Evolutionary conservation across 2,888 invertebrate species (phyloP), one percentile per base, ranked within the genome.

Genomic region (Amiota minor): DNA sequence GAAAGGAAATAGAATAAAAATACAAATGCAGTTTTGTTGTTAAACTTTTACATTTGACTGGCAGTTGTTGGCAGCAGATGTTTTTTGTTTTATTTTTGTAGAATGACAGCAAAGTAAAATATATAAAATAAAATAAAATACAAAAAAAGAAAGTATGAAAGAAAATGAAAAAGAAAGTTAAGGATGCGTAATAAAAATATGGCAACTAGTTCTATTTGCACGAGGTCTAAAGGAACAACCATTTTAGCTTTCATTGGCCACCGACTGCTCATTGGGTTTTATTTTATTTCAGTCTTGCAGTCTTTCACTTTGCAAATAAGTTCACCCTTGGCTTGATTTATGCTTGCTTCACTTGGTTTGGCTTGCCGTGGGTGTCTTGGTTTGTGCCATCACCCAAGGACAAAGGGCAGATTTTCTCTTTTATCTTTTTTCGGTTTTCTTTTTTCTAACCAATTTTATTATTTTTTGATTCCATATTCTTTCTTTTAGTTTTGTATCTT

Each of bases 271-370:
- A 77, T 76, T 75, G 55, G 49, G 72, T 72, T 35, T 35, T 35
- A 35, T 35, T 35, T 35, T 4, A 35, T 35, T 35, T 35, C n/a
- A n/a, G n/a, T 35, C 0, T 35, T 35, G 2, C 6, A 35, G 35
- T 35, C 35, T 35, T 35, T 35, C 6, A 35, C 35, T 35, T 35
- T 35, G 2, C 35, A 35, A 35, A 70, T 56, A 74, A 75, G 78
- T 78, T 71, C 79, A 74, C 77, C 64, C 72, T 73, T 78, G 77
- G 75, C 75, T 82, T 82, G 82, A 82, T 82, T 82, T 82, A 82
- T 82, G 74, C 72, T 64, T 49, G 46, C 12, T 47, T 53, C 47
- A 47, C 72, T 70, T 49, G 50, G n/a, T 20, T 82, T 82, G 82
- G 83, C 83, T 82, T 82, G 83, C 82, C 74, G 72, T 64, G 49